These are phyloP conservation scores for Chorisops tibialis DNA, from an alignment of 2,888 invertebrate species.

Conservation along the genomic window DNA sequence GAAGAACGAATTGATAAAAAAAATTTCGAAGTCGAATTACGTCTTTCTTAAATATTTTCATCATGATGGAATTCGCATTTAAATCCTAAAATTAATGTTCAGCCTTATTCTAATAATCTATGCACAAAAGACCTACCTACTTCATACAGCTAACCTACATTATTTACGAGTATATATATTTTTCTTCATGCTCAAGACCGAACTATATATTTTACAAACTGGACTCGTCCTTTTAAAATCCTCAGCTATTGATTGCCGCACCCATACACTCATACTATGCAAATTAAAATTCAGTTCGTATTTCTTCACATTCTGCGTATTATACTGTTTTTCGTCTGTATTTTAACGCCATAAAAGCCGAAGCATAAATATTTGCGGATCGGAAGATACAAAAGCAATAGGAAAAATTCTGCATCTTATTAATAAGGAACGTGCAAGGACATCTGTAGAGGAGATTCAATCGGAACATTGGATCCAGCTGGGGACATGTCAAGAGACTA, in stretches of 20 bases:
- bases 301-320: slow-evolving; percentile 5
- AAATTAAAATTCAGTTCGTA: slow-evolving; percentile 28
- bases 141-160: no score
- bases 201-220: no score
- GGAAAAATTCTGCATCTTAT: slow-evolving; percentile 31
- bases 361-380: slow-evolving; percentile 32
- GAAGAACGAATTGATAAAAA: no score
- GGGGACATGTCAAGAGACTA: slow-evolving; percentile 32
- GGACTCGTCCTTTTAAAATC: neutral
- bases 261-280: slow-evolving; percentile 26
- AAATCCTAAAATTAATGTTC: no score
- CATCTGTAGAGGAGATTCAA: slow-evolving; percentile 27
- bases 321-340: neutral
- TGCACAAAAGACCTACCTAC: no score
- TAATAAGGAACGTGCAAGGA: slow-evolving; percentile 30
- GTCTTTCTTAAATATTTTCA: no score
- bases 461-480: slow-evolving; percentile 25
- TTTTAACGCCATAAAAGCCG: neutral
- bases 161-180: no score
- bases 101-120: no score
- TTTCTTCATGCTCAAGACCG: no score
- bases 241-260: slow-evolving; percentile 27
- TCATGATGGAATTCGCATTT: no score
- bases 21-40: no score
- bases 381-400: slow-evolving; percentile 31